Conservation (phyloP, 2,797 vertebrate genomes). For the Hydrocynus forskahlii region DNA sequence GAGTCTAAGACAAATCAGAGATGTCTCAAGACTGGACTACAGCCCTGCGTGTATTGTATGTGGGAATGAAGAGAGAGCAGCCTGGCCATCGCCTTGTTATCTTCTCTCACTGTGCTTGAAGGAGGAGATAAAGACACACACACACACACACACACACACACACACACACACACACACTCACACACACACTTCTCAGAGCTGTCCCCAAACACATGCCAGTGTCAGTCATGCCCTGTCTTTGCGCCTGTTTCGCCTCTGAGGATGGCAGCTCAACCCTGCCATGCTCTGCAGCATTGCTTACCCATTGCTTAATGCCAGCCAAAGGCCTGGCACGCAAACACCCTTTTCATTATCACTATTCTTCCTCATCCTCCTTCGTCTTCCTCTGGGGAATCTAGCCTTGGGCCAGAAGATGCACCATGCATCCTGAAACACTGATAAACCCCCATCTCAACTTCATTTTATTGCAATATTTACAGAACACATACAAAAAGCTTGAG, state of each 20-base stretch:
- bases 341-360: constrained; percentile 12
- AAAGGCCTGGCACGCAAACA: constrained; percentile 25
- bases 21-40: too few species aligned
- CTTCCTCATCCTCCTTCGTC: constrained; percentile 7
- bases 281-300: constrained; percentile 36
- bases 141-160: constrained; percentile 9
- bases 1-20: too few species aligned
- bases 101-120: constrained; percentile 22
- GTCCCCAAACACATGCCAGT: constrained; percentile 35
- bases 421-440: constrained; percentile 16
- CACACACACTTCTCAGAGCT: constrained; percentile 2
- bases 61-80: not conserved
- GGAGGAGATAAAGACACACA: constrained; percentile 31
- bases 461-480: not conserved
- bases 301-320: constrained; percentile 39
- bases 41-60: not conserved
- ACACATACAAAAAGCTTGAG: too few species aligned
- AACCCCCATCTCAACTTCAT: not conserved
- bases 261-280: constrained; percentile 31
- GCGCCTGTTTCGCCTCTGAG: constrained; percentile 18
- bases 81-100: not conserved
- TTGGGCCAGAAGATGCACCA: not conserved
- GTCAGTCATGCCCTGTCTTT: constrained; percentile 27
- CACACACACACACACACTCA: not conserved
- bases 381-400: constrained; percentile 16